Base-by-base conservation (phyloP, 2,888 invertebrate genomes). In the Meteorus cinctellus region DNA sequence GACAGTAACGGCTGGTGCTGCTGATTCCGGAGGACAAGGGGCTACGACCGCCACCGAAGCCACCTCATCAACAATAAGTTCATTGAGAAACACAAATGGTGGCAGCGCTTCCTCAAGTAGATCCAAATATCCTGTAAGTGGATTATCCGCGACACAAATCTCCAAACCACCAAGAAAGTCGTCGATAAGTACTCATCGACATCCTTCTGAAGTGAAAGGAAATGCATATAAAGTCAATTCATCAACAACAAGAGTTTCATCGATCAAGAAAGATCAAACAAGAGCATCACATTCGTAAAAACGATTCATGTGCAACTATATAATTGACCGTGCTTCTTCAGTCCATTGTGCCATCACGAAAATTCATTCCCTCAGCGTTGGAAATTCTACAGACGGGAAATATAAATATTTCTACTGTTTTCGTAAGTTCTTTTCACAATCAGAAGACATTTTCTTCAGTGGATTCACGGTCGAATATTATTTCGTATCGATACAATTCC, bases 191-290 rank as follows among this genome's bases (percentile, higher is more conserved):
- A 87, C 85, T 10, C 93, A 93, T 86, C 92, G 95, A 84, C 95
- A 96, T 91, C 95, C 95, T 76, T 94, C 94, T 81, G 95, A 95
- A 87, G 94, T 94, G 86, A 84, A 82, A 66, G 81, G 81, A 34
- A 84, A 81, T 65, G 80, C 80, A 34, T 82, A 81, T 68, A 77
- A 81, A 77, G 76, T 71, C 59, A 78, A 78, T 48, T 77, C 82
- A 16, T 68, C 79, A 34, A 72, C 89, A 88, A 88, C 90, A 88
- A 86, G 72, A 41, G 68, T 83, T 36, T 80, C 87, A 14, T 74
- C 82, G 16, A 79, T 79, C 12, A 88, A 87, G 76, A 88, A 87
- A 77, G 88, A 89, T 79, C 82, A 84, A 24, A 84, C 86, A 16
- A 85, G 88, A 77, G 83, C 86, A 72, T 89, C 89, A 27, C 88